A percentile compares a stretch with the other conserved stretches of the same genome.
Conservation (phyloP, 2,888 invertebrate species). For the Nasonovia ribisnigri region DNA sequence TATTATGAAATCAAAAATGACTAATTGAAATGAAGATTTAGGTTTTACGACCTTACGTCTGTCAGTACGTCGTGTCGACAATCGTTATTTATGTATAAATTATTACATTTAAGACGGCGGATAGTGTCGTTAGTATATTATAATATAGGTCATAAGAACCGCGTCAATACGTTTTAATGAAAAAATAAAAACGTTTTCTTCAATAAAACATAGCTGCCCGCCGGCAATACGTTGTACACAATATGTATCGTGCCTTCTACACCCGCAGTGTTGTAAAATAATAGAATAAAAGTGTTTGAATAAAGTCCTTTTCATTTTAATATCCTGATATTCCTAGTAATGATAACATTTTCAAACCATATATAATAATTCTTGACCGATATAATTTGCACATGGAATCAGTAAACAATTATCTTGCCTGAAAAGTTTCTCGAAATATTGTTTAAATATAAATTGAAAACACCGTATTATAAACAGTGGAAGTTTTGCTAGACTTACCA, state of each 20-base stretch:
- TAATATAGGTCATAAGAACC: conserved; percentile 29
- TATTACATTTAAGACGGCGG: neutral
- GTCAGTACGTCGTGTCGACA: neutral
- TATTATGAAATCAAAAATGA: neutral
- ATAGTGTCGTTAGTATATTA: neutral
- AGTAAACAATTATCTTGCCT: neutral
- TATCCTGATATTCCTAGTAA: neutral
- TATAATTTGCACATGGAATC: neutral
- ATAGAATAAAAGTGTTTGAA: neutral
- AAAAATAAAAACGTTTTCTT: conserved; percentile 27
- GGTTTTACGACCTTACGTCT: neutral
- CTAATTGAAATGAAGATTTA: conserved; percentile 20
- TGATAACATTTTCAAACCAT: neutral
- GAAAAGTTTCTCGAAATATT: neutral
- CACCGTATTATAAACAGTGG: neutral
- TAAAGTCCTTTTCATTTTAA: neutral
- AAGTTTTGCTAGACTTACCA: neutral
- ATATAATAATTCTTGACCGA: neutral
- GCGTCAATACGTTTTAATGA: neutral
- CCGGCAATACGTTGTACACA: neutral
- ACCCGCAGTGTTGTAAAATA: neutral
- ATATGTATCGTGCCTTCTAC: neutral
- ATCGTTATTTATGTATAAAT: conserved; percentile 22
- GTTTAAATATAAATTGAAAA: neutral
- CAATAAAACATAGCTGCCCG: neutral